Evolutionary conservation across 2,113 vertebrate species (phyloP), one percentile per base, ranked within the genome.

Genomic region (Hucho hucho): DNA sequence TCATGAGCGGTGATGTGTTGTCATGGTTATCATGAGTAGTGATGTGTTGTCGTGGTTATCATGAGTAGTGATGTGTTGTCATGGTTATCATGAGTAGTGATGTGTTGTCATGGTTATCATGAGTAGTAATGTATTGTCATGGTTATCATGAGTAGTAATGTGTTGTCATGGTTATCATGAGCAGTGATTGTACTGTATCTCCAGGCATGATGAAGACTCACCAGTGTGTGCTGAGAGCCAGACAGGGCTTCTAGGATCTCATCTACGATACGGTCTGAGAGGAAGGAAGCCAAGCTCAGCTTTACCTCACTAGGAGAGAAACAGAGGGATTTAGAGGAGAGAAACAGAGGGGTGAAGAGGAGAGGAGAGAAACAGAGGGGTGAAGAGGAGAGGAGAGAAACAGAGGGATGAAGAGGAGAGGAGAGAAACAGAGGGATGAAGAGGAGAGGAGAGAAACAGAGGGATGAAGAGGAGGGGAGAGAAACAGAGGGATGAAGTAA

Each of bases 231-330:
- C 73, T 98, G 96, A 70, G 96, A 96, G 28, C 87, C 86, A 26
- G 96, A 98, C 63, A 98, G 94, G 4, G 96, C 93, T 79, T 98
- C 97, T 84, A 99, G 86, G 81, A 98, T 97, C 88, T 98, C 97
- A 77, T 99, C 97, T 24, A 99, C 97, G 13, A 99, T 94, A n/a
- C 95, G 96, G 81, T 99, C 97, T 0, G 97, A 98, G 74, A 99
- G 94, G 84, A 98, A 98, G 73, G 97, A 98, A n/a, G 97, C 97
- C 70, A 98, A 92, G 53, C 95, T 97, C 86, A 99, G 87, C 89
- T 98, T 98, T 76, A 98, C 95, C 89, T 99, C 97, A 83, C 96
- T 97, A 72, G 22, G 76, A 80, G 46, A 71, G n/a, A 28, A 1
- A 79, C 29, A 47, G 3, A 79, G 4, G 64, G 9, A n/a, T n/a